Percentiles rank a stretch among this genome's conserved stretches.
phyloP scores from a whole-genome alignment of 2,797 vertebrate species.

The Spea hammondii region DNA sequence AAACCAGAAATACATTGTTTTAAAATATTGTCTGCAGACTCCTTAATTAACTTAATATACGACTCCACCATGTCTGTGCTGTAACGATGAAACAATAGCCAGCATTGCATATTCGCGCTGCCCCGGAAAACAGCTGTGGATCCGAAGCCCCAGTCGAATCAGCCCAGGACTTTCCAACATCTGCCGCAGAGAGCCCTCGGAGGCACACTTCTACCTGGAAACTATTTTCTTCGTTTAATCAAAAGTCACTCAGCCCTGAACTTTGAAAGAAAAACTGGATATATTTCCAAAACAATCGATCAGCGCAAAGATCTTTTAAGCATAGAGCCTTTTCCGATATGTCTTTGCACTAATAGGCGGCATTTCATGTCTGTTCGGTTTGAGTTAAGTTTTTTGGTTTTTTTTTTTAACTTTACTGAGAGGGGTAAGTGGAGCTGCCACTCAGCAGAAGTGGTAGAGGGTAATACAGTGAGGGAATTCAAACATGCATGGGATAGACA shows the following conservation, averaged over 20 bases:
- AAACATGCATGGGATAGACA: no score
- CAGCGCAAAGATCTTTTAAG: no score
- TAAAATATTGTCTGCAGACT: conserved; percentile 37
- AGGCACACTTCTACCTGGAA: background rate
- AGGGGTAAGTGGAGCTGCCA: no score
- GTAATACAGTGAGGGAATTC: no score
- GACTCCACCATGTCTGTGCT: conserved; percentile 45
- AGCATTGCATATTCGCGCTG: conserved; percentile 31
- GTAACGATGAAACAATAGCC: conserved; percentile 44
- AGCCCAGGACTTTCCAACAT: conserved; percentile 5
- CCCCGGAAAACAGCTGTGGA: conserved; percentile 6
- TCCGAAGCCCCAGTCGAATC: background rate
- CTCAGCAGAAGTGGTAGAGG: no score
- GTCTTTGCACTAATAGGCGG: no score
- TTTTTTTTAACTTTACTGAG: no score
- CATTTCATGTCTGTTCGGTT: no score
- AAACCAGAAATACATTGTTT: conserved; percentile 19
- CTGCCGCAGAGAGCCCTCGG: background rate
- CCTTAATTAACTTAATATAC: conserved; percentile 34
- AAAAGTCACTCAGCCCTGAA: background rate
- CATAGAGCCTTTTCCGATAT: no score
- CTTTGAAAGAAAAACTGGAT: no score
- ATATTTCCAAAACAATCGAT: no score
- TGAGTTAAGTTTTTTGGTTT: no score
- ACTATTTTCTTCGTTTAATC: background rate